Base-by-base conservation (phyloP, 1,140 invertebrate genomes). In the Zaprionus davidi region DNA sequence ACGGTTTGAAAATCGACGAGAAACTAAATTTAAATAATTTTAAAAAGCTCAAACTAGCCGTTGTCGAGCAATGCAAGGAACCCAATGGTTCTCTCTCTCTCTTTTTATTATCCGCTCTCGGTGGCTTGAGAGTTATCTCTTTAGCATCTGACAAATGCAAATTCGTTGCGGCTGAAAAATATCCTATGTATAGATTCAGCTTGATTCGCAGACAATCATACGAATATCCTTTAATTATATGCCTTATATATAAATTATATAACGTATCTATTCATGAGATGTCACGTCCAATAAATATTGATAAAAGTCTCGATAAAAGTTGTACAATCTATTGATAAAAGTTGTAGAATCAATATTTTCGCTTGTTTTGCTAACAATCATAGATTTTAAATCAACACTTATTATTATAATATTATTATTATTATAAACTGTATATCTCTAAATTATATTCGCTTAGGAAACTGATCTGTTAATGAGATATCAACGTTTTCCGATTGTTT, bases 11-110 rank as follows among this genome's bases (percentile, higher is more conserved):
- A 82, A 84, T 85, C 86, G 83, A 82, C 79, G 86, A 77, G 82
- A 78, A 90, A 92, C 90, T 92, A 90, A 92, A 78, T 82, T 88
- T 78, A 88, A 85, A 84, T 76, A 55, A 74, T 82, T 86, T 82
- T 28, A 41, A 69, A 73, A 90, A 82, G 79, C 82, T 91, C 78
- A 67, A 91, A 72, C 67, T 76, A 90, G 65, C 85, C 79, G 36
- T 64, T 12, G 51, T 24, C 38, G 15, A 31, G 9, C 15, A 67
- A 28, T 64, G 66, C 59, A 65, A 62, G 46, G 66, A 65, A 60
- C 44, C 24, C 22, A 3, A 24, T 58, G 5, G 20, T 62, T 72
- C 22, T 20, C 57, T 38, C 22, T 58, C 69, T 24, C 28, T 28
- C 5, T 24, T 3, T 59, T 38, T 36, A 12, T 31, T 34, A 58